These are phyloP conservation scores for Cosmia pyralina DNA, from an alignment of 2,888 invertebrate species.

Conservation along the genomic window DNA sequence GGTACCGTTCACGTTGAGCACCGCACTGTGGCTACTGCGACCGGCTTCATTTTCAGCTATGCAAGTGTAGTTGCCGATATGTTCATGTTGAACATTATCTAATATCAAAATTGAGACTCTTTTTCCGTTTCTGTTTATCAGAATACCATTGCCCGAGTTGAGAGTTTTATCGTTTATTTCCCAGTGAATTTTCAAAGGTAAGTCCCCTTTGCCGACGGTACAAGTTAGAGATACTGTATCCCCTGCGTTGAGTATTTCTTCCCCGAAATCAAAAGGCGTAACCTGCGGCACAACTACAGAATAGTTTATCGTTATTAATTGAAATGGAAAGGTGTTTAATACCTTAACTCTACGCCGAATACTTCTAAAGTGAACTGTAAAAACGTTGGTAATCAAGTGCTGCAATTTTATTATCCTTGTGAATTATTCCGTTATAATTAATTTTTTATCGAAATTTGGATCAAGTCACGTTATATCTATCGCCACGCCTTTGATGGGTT, in stretches of 20 bases:
- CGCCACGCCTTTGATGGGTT: not conserved
- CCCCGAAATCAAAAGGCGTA: conserved; percentile 94
- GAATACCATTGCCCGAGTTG: conserved; percentile 89
- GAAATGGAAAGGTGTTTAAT: not conserved
- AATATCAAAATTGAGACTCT: conserved; percentile 93
- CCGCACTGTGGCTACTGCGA: conserved; percentile 91
- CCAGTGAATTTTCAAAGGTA: conserved; percentile 93
- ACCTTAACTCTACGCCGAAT: not conserved
- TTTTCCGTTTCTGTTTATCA: conserved; percentile 91
- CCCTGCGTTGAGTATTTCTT: conserved; percentile 93
- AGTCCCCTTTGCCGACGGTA: conserved; percentile 93
- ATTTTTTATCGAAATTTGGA: not conserved
- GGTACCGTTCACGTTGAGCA: conserved; percentile 93
- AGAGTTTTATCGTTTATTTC: conserved; percentile 91
- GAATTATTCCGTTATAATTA: not conserved
- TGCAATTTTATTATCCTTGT: conserved; percentile 3
- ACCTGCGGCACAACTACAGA: conserved; percentile 94
- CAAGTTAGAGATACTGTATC: conserved; percentile 93
- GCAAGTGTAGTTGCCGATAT: conserved; percentile 92
- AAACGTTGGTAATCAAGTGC: not conserved
- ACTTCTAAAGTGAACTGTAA: not conserved
- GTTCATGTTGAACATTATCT: conserved; percentile 90
- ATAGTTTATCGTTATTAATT: conserved; percentile 52
- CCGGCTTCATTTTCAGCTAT: conserved; percentile 92
- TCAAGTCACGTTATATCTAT: not conserved